These are phyloP conservation scores for Pantherophis vulpinus DNA, from an alignment of 2,797 vertebrate species.

Conservation along the genomic window DNA sequence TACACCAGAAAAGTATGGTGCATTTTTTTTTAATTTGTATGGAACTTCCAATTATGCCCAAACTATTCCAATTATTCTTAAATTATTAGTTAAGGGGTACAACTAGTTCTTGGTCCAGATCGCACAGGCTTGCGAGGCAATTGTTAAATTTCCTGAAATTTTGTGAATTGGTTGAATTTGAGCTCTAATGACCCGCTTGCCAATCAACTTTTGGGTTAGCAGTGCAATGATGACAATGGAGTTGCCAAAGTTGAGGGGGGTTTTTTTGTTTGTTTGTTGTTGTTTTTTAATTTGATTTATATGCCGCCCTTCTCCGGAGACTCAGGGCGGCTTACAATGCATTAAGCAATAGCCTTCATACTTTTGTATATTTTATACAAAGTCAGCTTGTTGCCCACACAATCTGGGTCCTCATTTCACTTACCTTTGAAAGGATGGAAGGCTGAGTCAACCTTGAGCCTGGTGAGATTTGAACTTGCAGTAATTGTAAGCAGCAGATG, in stretches of 20 bases:
- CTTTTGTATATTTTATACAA: no score
- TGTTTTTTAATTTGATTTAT: no score
- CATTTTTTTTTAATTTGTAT: background rate
- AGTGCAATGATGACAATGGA: background rate
- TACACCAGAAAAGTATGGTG: background rate
- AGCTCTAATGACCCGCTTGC: background rate
- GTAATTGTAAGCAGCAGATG: no score
- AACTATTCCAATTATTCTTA: background rate
- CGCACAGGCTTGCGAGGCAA: background rate
- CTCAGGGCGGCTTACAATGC: no score
- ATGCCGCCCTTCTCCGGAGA: no score
- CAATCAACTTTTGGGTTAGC: background rate
- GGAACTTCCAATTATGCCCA: background rate
- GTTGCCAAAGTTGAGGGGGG: background rate
- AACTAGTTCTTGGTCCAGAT: background rate
- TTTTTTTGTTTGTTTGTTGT: no score
- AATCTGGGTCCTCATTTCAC: no score
- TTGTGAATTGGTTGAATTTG: background rate
- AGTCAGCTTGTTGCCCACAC: no score
- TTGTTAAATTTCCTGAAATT: background rate
- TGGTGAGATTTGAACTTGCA: no score
- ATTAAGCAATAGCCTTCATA: no score
- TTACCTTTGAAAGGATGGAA: no score
- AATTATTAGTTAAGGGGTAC: background rate
- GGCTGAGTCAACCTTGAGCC: no score